A percentile compares a stretch with the other conserved stretches of the same genome.
Conservation (phyloP, 2,888 invertebrate genomes). For the Chymomyza fuscimana region DNA sequence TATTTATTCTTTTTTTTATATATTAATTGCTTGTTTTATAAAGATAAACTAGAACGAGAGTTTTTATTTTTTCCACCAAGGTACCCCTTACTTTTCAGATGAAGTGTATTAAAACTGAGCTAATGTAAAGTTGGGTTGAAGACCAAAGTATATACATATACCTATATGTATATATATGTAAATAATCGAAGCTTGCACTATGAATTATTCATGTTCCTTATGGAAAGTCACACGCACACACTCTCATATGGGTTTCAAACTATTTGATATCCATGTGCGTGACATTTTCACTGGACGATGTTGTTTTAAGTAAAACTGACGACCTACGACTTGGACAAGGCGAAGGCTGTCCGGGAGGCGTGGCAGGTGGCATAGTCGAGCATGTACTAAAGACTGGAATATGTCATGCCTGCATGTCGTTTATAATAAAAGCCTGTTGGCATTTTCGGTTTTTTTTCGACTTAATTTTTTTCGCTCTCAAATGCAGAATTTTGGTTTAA, state of each 20-base stretch:
- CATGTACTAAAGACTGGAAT: not conserved
- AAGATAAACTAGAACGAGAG: too few species aligned
- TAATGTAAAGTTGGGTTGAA: not conserved
- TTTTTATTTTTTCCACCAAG: too few species aligned
- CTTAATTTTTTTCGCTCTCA: conserved; percentile 1
- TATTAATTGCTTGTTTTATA: too few species aligned
- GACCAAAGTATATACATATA: not conserved
- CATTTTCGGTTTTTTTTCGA: not conserved
- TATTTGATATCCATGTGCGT: conserved; percentile 47
- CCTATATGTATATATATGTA: conserved; percentile 32
- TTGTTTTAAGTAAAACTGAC: conserved; percentile 41
- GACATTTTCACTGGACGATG: conserved; percentile 53
- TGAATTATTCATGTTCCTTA: conserved; percentile 76
- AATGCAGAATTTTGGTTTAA: not conserved
- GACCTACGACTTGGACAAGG: conserved; percentile 5
- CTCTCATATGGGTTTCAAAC: not conserved
- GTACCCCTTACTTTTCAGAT: too few species aligned
- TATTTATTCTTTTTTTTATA: too few species aligned
- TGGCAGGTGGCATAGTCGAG: not conserved
- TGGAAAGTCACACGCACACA: conserved; percentile 50
- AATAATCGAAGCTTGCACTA: conserved; percentile 74
- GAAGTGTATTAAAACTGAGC: not conserved
- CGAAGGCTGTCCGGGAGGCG: not conserved
- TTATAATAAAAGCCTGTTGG: conserved; percentile 54
- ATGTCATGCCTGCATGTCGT: conserved; percentile 43